Conservation (phyloP, 1,140 invertebrate species). For the Papilio xuthus region DNA sequence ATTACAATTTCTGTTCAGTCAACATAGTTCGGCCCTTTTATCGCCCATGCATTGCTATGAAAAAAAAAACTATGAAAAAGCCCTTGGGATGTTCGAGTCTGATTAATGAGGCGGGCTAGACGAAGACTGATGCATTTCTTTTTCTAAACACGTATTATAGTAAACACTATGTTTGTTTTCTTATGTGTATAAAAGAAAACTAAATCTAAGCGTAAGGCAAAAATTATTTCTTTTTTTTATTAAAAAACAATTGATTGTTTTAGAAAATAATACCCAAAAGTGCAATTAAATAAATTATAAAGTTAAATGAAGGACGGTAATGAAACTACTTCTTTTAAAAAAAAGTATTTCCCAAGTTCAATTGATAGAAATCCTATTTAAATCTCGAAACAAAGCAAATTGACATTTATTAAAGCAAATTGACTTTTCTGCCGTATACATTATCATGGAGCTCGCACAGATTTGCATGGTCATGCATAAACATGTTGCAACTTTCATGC, state of each 20-base stretch:
- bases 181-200: neutral
- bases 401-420: conserved; percentile 22
- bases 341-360: neutral
- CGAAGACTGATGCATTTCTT: conserved; percentile 24
- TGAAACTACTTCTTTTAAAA: no score
- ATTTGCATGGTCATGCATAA: conserved; percentile 32
- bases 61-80: neutral
- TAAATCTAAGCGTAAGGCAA: neutral
- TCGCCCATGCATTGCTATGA: neutral
- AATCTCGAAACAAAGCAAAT: conserved; percentile 8
- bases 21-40: neutral
- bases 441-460: conserved; percentile 16
- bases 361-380: neutral
- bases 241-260: no score
- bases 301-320: no score
- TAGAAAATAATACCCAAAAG: no score
- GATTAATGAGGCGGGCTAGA: conserved; percentile 15
- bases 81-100: conserved; percentile 16
- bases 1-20: neutral
- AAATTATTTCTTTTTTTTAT: no score
- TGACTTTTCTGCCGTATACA: conserved; percentile 28
- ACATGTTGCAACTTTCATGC: conserved; percentile 24
- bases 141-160: conserved; percentile 18
- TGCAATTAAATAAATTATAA: no score
- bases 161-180: neutral